Conservation (phyloP, 2,113 vertebrate genomes). For the Paratilapia polleni region DNA sequence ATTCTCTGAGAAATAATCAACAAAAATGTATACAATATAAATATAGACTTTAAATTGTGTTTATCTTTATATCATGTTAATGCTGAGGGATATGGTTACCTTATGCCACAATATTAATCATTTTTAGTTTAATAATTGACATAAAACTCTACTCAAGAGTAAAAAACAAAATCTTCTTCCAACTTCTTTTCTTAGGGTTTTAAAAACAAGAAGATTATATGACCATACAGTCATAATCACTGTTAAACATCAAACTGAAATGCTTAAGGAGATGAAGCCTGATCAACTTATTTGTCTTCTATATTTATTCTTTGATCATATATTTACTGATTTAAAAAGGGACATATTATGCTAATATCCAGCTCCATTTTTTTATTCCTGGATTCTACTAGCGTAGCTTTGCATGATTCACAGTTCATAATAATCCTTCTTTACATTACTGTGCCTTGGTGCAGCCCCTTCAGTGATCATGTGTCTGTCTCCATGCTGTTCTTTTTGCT, state of each 20-base stretch:
- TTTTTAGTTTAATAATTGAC: not conserved
- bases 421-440: not conserved
- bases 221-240: too few species aligned
- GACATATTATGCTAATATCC: not conserved
- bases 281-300: not conserved
- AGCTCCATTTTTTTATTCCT: not conserved
- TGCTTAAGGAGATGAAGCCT: too few species aligned
- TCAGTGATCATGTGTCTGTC: not conserved
- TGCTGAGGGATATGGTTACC: not conserved
- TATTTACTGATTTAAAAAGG: not conserved
- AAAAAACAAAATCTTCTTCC: too few species aligned
- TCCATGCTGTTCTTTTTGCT: not conserved
- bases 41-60: not conserved
- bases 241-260: not conserved
- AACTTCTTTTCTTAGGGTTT: too few species aligned
- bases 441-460: not conserved
- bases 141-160: not conserved
- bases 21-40: not conserved
- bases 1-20: not conserved
- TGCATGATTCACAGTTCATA: not conserved
- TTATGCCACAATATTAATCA: not conserved
- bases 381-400: not conserved
- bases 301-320: not conserved
- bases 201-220: too few species aligned
- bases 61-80: not conserved